These are phyloP conservation scores for Lycaon pictus DNA, from an alignment of 2,113 vertebrate species.

Conservation along the genomic window DNA sequence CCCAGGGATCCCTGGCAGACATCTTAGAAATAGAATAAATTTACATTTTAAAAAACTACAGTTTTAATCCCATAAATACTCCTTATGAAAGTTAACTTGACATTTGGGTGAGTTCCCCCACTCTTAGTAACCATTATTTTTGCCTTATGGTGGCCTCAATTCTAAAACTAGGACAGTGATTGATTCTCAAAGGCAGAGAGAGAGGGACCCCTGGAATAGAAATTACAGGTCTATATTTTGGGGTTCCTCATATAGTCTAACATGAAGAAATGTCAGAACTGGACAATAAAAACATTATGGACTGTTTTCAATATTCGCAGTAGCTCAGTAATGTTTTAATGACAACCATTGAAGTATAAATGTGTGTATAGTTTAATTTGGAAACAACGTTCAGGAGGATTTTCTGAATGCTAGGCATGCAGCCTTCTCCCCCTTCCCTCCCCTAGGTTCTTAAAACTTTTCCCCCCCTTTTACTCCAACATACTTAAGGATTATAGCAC, in stretches of 20 bases:
- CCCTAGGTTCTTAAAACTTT: neutral
- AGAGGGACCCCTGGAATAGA: neutral
- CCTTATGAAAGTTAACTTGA: constrained; percentile 11
- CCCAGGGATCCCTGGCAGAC: neutral
- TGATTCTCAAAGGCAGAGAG: neutral
- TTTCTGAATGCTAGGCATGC: neutral
- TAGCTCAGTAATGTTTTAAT: neutral
- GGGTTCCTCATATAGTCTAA: constrained; percentile 21
- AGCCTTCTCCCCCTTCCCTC: neutral
- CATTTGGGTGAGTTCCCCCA: neutral
- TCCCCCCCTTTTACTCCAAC: neutral
- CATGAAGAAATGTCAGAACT: constrained; percentile 44
- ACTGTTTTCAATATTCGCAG: neutral
- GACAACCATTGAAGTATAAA: neutral
- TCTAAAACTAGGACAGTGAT: neutral
- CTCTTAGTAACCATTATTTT: neutral
- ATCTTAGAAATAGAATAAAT: constrained; percentile 2
- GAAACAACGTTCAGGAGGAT: constrained; percentile 6
- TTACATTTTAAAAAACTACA: constrained; percentile 23
- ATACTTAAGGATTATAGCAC: neutral
- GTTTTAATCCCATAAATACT: constrained; percentile 17
- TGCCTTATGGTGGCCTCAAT: neutral
- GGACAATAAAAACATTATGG: neutral
- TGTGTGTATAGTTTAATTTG: neutral
- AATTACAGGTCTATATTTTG: neutral